A percentile compares a stretch with the other conserved stretches of the same genome.
phyloP scores from a whole-genome alignment of 2,797 vertebrate species.

The Sebastolobus alascanus region DNA sequence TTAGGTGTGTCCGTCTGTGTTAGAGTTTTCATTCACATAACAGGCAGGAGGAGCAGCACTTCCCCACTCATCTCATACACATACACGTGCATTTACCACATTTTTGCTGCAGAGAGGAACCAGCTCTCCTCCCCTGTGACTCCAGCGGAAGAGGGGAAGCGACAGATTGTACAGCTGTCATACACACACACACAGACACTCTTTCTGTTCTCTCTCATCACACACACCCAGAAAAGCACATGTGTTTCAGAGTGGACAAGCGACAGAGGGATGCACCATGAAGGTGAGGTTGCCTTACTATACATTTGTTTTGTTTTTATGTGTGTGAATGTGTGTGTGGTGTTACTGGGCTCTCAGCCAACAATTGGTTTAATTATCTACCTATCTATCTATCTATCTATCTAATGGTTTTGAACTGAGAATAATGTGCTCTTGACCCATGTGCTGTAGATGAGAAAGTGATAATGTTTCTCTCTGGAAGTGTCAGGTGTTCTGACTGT shows the following conservation, averaged over 20 bases:
- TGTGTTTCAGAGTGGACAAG: conserved; percentile 59
- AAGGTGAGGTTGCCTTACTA: conserved; percentile 73
- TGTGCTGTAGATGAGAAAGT: conserved; percentile 28
- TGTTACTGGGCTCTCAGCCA: conserved; percentile 11
- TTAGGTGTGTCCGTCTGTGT: conserved; percentile 48
- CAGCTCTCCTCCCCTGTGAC: conserved; percentile 50
- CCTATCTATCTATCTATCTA: background rate
- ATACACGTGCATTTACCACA: conserved; percentile 52
- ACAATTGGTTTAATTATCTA: background rate
- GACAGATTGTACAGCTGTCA: conserved; percentile 41
- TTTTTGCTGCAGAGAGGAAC: conserved; percentile 46
- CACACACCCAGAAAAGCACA: conserved; percentile 49
- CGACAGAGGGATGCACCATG: conserved; percentile 69
- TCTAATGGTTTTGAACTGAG: conserved; percentile 3
- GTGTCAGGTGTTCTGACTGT: conserved; percentile 48
- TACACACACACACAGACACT: conserved; percentile 22
- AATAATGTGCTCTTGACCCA: background rate
- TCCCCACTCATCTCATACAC: conserved; percentile 34
- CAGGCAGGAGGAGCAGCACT: conserved; percentile 43
- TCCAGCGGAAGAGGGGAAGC: conserved; percentile 40
- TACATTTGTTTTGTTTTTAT: background rate
- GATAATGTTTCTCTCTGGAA: conserved; percentile 34
- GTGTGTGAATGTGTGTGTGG: background rate
- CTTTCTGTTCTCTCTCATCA: conserved; percentile 28
- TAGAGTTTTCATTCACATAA: conserved; percentile 60